Evolutionary conservation across 92 coral and sea anemone genomes (phyloP), one percentile per base, ranked within the genome.

Genomic region (Epizoanthus ramosus): DNA sequence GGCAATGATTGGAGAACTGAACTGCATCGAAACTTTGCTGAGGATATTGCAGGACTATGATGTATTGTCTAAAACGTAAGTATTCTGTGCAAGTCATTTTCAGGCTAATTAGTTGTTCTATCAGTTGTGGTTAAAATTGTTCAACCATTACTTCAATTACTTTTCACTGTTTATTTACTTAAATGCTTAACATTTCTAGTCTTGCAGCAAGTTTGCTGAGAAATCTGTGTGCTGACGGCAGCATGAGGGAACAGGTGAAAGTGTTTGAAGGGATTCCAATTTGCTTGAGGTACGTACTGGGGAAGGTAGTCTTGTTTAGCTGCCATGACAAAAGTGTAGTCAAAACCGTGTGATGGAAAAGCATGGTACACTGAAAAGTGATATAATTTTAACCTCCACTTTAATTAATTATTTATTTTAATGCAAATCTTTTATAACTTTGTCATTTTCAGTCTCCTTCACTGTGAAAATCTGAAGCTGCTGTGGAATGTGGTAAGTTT

Each of bases 221-320:
- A 73, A 90, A 89, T 63, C 83, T 97, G 84, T 97, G 99, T 79
- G 91, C 93, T 8, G 98, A 97, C 79, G 82, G 94, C 74, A 92
- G 80, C 74, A 97, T 91, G 53, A 92, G 98, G 67, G 99, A 97
- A 72, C 99, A 97, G 75, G 94, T 97, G 43, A 97, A 97, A 71
- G 90, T 97, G 79, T 97, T 85, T 87, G 99, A 97, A 83, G 98
- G 99, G 13, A 94, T 97, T 63, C 99, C 98, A 24, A 90, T 97
- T 65, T 97, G 99, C 69, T 59, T 97, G 57, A 97, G 99, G 99
- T 97, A 79, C 57, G 66, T 50, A 50, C 54, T 37, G 43, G 5
- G 43, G 3, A 37, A 6, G 43, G 43, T 37, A 28, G 2, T 28
- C 31, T 28, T 2, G 31, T 28, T 28, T 28, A 28, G 31, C 31